A percentile compares a stretch with the other conserved stretches of the same genome.
These are phyloP conservation scores for Lanistes nyassanus DNA, from an alignment of 1,140 invertebrate genomes.

Conservation along the genomic window DNA sequence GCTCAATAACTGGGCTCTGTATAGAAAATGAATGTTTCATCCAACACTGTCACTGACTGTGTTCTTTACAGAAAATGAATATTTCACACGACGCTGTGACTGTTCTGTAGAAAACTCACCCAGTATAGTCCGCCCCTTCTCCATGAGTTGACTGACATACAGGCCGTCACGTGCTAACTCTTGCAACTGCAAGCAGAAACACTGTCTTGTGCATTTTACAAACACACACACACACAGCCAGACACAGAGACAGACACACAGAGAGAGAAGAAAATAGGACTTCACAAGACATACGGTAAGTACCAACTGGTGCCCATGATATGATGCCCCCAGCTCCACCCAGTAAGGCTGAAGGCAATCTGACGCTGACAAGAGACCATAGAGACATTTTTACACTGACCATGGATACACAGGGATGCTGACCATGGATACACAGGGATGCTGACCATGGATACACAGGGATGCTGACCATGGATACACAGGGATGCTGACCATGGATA, in stretches of 20 bases:
- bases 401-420: background rate
- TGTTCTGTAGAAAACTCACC: conserved; percentile 38
- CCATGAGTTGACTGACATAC: conserved; percentile 58
- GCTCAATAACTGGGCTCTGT: too few relatives aligned
- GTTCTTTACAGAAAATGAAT: too few relatives aligned
- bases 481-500: background rate
- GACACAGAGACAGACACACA: background rate
- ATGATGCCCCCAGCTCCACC: too few relatives aligned
- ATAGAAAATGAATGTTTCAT: too few relatives aligned
- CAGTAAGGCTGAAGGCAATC: too few relatives aligned
- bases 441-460: background rate
- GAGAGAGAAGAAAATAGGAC: background rate
- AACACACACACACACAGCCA: background rate
- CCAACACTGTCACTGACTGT: too few relatives aligned
- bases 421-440: background rate
- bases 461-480: background rate
- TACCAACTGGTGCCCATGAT: too few relatives aligned
- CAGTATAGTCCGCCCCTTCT: conserved; percentile 57
- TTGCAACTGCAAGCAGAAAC: conserved; percentile 47
- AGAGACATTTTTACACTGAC: too few relatives aligned
- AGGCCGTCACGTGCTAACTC: conserved; percentile 63
- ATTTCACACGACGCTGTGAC: too few relatives aligned
- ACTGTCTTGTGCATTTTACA: background rate
- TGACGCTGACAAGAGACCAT: too few relatives aligned
- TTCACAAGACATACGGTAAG: background rate